Percentiles rank a stretch among this genome's conserved stretches.
Evolutionary conservation across 1,140 invertebrate species (phyloP).

Genomic region (Parasteatoda tepidariorum): DNA sequence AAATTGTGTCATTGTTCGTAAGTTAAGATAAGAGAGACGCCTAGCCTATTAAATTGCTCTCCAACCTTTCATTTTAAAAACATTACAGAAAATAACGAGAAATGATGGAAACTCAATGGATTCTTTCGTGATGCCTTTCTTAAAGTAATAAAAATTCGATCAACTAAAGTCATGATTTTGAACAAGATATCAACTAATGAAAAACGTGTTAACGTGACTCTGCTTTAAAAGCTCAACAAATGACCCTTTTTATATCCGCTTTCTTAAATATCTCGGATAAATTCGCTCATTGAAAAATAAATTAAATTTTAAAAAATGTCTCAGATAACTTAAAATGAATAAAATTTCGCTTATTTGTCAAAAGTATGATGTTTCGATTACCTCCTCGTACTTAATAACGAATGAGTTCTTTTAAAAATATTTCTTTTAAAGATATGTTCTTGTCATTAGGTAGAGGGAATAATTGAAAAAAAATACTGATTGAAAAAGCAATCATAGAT

Average conservation of each 20-base stretch:
- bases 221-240: constrained; percentile 29
- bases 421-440: too few relatives aligned
- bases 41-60: constrained; percentile 23
- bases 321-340: neutral
- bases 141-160: constrained; percentile 49
- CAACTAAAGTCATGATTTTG: constrained; percentile 1
- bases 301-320: neutral
- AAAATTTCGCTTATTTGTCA: too few relatives aligned
- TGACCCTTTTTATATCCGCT: constrained; percentile 48
- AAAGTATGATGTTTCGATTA: too few relatives aligned
- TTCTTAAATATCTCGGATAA: neutral
- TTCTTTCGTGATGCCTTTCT: constrained; percentile 13
- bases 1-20: too few relatives aligned
- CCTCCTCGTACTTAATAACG: too few relatives aligned
- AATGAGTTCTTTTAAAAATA: too few relatives aligned
- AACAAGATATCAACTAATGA: constrained; percentile 44
- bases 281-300: too few relatives aligned
- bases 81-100: too few relatives aligned
- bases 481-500: neutral
- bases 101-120: too few relatives aligned
- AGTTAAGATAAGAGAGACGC: too few relatives aligned
- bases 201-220: constrained; percentile 47
- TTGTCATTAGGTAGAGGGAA: too few relatives aligned
- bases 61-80: neutral
- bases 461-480: neutral